These are phyloP conservation scores for Lithodes maja DNA, from an alignment of 2,888 invertebrate genomes.

Conservation along the genomic window DNA sequence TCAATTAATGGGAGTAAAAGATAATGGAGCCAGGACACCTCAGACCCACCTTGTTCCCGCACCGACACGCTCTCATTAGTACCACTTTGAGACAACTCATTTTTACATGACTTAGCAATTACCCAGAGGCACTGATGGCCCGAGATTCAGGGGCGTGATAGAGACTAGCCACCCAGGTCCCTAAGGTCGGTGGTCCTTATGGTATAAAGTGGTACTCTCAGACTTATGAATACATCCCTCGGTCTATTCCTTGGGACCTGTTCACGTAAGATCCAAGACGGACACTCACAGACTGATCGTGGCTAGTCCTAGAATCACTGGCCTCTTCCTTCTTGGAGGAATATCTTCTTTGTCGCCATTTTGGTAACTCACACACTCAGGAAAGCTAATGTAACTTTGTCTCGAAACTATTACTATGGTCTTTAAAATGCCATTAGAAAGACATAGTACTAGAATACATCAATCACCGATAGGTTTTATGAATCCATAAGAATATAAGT, in stretches of 20 bases:
- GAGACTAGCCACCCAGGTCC: not conserved
- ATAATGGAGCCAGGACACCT: constrained; percentile 24
- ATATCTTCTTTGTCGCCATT: too few species aligned
- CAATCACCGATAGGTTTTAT: too few species aligned
- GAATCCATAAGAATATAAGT: too few species aligned
- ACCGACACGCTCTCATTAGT: constrained; percentile 37
- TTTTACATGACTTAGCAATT: constrained; percentile 44
- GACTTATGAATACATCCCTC: not conserved
- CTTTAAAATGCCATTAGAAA: too few species aligned
- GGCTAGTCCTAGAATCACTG: not conserved
- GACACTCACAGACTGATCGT: not conserved
- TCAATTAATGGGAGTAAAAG: not conserved
- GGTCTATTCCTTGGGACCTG: not conserved
- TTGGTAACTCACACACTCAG: too few species aligned
- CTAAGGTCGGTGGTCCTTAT: not conserved
- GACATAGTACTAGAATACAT: too few species aligned
- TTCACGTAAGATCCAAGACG: not conserved
- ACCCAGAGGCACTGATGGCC: constrained; percentile 28
- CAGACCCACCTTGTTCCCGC: constrained; percentile 22
- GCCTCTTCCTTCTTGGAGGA: too few species aligned
- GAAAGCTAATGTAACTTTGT: too few species aligned
- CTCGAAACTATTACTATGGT: too few species aligned
- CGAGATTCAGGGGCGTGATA: constrained; percentile 38
- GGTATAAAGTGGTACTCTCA: not conserved
- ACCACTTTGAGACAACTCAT: constrained; percentile 38